A percentile compares a stretch with the other conserved stretches of the same genome.
Conservation (phyloP, 2,797 vertebrate species). For the Ceryle rudis region DNA sequence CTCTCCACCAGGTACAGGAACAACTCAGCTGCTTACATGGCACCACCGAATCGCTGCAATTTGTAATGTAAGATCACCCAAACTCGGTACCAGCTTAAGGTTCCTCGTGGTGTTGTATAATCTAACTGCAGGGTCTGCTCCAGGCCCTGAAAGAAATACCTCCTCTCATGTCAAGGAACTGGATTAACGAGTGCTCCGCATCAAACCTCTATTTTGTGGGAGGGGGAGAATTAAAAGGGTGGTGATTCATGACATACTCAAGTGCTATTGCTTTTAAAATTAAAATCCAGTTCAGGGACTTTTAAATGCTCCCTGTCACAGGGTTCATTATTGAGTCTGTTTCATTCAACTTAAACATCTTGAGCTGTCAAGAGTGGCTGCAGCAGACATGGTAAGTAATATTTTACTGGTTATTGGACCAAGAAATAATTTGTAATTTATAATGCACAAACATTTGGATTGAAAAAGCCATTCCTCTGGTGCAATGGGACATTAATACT, state of each 20-base stretch:
- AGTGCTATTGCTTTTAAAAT: background rate
- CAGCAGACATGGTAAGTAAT: background rate
- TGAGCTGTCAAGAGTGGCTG: background rate
- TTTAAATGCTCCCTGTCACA: background rate
- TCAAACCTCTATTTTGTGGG: background rate
- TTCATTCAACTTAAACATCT: background rate
- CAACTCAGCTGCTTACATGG: background rate
- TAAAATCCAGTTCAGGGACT: background rate
- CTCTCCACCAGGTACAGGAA: background rate
- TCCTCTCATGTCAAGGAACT: background rate
- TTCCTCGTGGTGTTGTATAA: background rate
- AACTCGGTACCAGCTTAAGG: background rate
- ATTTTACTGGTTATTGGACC: background rate
- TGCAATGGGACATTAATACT: background rate
- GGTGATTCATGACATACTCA: background rate
- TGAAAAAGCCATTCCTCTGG: conserved; percentile 1
- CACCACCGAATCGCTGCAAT: background rate
- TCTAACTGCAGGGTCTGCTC: background rate
- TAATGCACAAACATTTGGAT: background rate
- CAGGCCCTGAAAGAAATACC: background rate
- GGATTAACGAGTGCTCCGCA: background rate
- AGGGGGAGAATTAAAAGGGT: background rate
- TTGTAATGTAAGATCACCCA: background rate
- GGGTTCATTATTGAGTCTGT: background rate
- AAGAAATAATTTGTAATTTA: conserved; percentile 26